Evolutionary conservation across 1,140 invertebrate species (phyloP), one percentile per base, ranked within the genome.

Genomic region (Ericerus pela): DNA sequence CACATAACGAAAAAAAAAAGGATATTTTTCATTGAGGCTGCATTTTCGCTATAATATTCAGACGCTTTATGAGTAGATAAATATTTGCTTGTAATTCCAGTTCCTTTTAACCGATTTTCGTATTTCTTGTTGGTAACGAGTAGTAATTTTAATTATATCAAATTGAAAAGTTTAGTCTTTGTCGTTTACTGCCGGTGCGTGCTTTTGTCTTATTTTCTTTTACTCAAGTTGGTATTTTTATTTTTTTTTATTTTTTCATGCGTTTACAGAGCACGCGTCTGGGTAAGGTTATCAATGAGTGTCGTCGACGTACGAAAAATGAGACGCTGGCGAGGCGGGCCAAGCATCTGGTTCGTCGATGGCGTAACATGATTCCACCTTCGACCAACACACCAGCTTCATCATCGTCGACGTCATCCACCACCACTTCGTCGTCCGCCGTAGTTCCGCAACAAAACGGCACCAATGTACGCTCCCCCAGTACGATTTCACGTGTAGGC

Each of bases 201-300:
- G 18, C 20, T 10, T 11, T 10, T 47, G 20, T 47, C 18, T 47
- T 33, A 33, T 10, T 33, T 33, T 33, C n/a, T 33, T 33, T 33
- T 33, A 33, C 31, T 26, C 12, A 24, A 18, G 12, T 33, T 55
- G 28, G 47, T 55, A 16, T 16, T 43, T 41, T 26, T 58, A 8
- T 20, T 11, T 47, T 38, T 47, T 12, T 29, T 22, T 28, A 14
- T 18, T 51, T 56, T 37, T 60, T 60, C 59, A 60, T 59, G 61
- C 38, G 58, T 53, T 72, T 73, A 53, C 66, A 84, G 82, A 73
- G 73, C 66, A 84, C 92, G 76, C 76, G 91, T 79, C 76, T 96
- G 69, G 92, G 90, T n/a, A 88, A 86, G 71, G 81, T 87, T 66
- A 85, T 96, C 65, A 96, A 96, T 72, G 87, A 93, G 70, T 71